Base-by-base conservation (phyloP, 2,113 vertebrate genomes). In the Albula glossodonta region DNA sequence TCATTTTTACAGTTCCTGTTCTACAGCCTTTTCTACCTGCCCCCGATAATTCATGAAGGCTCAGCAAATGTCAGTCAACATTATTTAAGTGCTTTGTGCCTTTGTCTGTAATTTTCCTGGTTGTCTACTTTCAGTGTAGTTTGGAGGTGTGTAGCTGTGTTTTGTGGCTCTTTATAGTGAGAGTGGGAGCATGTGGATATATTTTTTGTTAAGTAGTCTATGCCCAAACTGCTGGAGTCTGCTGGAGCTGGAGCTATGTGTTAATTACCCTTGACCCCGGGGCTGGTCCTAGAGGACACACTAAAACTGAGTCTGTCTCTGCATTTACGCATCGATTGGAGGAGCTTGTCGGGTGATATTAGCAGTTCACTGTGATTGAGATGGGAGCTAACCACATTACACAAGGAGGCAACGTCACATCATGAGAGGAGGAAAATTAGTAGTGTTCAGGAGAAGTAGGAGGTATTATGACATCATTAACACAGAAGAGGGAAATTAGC, bases 331-430 rank as follows among this genome's bases (percentile, higher is more conserved):
- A 78, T 56, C 79, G 83, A 53, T 78, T 53, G 31, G 83, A 48
- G 25, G 52, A 57, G 31, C 31, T 57, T 79, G 17, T 57, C 66
- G 53, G 77, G 83, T 84, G 83, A 84, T 12, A 48, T 77, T 11
- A 84, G 31, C 31, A 41, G 31, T 19, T 11, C 66, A 22, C 22
- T 31, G 70, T 74, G 70, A 74, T 74, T 74, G 70, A n/a, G 12
- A 56, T 41, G 22, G 60, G 60, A 66, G 60, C 17, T 19, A 3
- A 5, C 22, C 22, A 19, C 7, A 7, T 66, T 15, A 66, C 60
- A 66, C 2, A 19, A 66, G 10, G 57, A 60, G 63, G 63, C 66
- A 74, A 13, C 5, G 66, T 83, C 48, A 8, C 51, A 77, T 22
- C 22, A 41, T 41, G 0, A 10, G 9, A 60, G 17, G 17, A 15